phyloP scores from a whole-genome alignment of 2,113 vertebrate species.

The Tylochromis polylepis region DNA sequence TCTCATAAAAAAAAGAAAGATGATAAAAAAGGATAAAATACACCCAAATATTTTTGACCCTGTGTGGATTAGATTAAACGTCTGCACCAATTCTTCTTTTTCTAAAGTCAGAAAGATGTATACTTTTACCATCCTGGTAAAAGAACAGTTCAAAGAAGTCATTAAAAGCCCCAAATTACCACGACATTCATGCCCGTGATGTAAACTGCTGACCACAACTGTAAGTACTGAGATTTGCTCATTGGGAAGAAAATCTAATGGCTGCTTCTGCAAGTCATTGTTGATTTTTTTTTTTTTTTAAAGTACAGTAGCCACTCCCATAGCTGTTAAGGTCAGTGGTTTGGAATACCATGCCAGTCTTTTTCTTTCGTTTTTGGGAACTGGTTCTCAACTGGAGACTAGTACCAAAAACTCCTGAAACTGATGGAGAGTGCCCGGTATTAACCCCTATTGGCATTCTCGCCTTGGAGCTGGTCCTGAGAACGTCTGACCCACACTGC shows the following conservation, averaged over 20 bases:
- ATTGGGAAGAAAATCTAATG: background rate
- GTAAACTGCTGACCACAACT: background rate
- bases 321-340: background rate
- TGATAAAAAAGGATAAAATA: background rate
- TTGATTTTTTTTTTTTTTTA: too few relatives aligned
- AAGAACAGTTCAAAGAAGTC: background rate
- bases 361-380: too few relatives aligned
- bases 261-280: background rate
- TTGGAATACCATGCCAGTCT: background rate
- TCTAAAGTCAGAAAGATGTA: background rate
- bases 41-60: background rate
- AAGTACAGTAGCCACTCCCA: background rate
- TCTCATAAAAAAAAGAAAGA: background rate
- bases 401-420: background rate
- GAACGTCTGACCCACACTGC: background rate
- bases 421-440: background rate
- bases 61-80: too few relatives aligned
- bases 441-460: background rate
- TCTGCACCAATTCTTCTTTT: background rate
- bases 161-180: background rate
- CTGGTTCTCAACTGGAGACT: background rate
- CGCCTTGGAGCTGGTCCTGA: background rate
- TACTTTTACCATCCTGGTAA: background rate
- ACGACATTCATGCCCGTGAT: background rate
- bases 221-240: rapidly evolving